Conservation (phyloP, 2,113 vertebrate genomes). For the Protomyctophum bolini region DNA sequence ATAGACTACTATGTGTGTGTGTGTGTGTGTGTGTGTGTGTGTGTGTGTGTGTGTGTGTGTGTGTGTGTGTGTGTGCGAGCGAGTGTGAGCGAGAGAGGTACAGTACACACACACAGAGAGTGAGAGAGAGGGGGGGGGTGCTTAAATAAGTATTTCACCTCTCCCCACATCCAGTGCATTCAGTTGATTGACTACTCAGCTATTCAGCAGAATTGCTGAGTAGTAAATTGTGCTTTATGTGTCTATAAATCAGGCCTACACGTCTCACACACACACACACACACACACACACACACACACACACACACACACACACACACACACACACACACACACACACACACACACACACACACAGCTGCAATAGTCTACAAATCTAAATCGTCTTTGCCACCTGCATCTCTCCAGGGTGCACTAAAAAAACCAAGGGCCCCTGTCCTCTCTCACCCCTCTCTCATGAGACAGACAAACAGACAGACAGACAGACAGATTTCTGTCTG, state of each 20-base stretch:
- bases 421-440: background rate
- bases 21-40: background rate
- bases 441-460: background rate
- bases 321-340: conserved; percentile 8
- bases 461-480: too few species aligned
- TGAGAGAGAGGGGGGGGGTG: background rate
- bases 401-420: conserved; percentile 19
- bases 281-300: conserved; percentile 15
- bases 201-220: background rate
- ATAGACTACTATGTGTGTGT: background rate
- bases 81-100: background rate
- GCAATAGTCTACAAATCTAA: conserved; percentile 33
- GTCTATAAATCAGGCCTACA: conserved; percentile 30
- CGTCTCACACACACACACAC: too few species aligned
- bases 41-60: conserved; percentile 10
- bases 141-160: background rate
- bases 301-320: conserved; percentile 31
- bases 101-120: too few species aligned
- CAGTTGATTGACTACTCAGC: conserved; percentile 18
- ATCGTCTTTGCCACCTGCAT: conserved; percentile 44
- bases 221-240: conserved; percentile 21
- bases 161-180: background rate
- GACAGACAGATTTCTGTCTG: too few species aligned
- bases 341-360: conserved; percentile 47
- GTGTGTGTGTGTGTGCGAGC: conserved; percentile 8